Evolutionary conservation across 2,113 vertebrate species (phyloP).

Genomic region (Orcinus orca): DNA sequence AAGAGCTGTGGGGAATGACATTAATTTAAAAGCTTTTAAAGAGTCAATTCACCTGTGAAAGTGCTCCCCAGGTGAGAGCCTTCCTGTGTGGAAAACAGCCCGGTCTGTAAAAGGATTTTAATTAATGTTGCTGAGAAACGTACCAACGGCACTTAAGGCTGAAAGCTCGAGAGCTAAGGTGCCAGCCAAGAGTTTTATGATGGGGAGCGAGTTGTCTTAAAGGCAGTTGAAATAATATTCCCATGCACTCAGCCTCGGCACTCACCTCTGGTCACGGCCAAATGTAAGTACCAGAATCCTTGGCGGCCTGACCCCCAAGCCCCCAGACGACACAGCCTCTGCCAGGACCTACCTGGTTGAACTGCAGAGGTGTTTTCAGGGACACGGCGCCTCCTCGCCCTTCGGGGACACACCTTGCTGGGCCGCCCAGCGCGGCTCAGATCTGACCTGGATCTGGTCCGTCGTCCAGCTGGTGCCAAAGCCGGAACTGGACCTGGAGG

Average conservation of each 20-base stretch:
- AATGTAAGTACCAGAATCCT: background rate
- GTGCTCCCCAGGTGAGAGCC: constrained; percentile 39
- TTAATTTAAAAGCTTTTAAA: constrained; percentile 63
- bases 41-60: constrained; percentile 61
- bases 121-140: constrained; percentile 24
- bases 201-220: background rate
- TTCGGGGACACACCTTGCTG: accelerated
- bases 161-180: background rate
- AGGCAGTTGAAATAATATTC: background rate
- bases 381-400: accelerated
- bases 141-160: background rate
- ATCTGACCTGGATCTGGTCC: background rate
- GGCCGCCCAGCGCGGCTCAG: accelerated
- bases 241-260: background rate
- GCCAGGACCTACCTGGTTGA: accelerated
- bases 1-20: constrained; percentile 56
- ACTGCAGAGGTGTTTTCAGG: background rate
- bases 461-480: background rate
- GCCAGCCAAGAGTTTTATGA: constrained; percentile 52
- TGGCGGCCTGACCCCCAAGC: background rate
- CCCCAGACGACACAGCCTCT: accelerated
- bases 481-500: background rate
- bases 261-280: background rate
- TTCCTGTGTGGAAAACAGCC: constrained; percentile 48
- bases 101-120: constrained; percentile 46